phyloP scores from a whole-genome alignment of 2,888 invertebrate genomes.

The Cylindroiulus punctatus region DNA sequence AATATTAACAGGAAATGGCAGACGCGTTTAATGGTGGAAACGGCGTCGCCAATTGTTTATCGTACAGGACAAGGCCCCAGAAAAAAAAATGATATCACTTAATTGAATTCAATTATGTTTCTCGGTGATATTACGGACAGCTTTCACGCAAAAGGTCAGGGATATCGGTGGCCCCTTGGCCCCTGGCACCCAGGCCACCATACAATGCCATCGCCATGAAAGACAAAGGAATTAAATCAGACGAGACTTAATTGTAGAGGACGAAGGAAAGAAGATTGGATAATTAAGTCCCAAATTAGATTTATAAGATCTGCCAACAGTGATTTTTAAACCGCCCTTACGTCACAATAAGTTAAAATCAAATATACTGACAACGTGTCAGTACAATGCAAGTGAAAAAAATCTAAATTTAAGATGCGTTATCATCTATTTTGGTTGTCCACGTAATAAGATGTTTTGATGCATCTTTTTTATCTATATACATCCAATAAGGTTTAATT shows the following conservation, averaged over 20 bases:
- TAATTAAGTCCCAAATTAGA: not conserved
- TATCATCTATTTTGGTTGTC: no score
- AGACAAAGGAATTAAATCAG: not conserved
- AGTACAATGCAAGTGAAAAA: no score
- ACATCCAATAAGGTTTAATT: no score
- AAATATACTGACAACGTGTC: no score
- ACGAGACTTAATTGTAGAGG: not conserved
- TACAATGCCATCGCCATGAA: not conserved
- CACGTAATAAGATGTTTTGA: no score
- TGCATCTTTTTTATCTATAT: no score
- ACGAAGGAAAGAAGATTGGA: not conserved
- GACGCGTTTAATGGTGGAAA: constrained; percentile 16
- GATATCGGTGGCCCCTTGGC: not conserved
- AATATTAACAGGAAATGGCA: constrained; percentile 38
- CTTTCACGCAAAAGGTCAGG: not conserved
- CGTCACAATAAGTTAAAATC: no score
- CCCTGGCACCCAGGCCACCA: not conserved
- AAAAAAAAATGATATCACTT: not conserved
- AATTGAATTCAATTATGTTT: constrained; percentile 29
- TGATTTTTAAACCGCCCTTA: no score
- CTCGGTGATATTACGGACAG: not conserved
- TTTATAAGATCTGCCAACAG: not conserved
- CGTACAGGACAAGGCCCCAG: not conserved
- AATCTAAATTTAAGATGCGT: no score
- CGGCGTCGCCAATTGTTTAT: constrained; percentile 23